Evolutionary conservation across 1,140 invertebrate genomes (phyloP).

Genomic region (Drosophila kanapiae): DNA sequence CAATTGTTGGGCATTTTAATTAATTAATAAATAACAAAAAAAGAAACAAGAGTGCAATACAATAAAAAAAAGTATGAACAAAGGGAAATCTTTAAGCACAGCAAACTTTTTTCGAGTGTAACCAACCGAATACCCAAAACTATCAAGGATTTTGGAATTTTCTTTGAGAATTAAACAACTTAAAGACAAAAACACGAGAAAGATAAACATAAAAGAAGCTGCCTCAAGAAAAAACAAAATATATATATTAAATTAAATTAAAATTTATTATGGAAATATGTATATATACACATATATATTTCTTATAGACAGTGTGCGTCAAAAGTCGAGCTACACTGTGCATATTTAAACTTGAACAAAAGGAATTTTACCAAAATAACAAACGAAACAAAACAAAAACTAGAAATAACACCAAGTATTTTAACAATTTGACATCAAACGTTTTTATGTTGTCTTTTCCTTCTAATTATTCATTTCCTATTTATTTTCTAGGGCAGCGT

Average conservation of each 20-base stretch:
- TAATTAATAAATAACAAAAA: constrained; percentile 18
- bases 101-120: constrained; percentile 38
- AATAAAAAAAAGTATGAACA: constrained; percentile 55
- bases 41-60: constrained; percentile 57
- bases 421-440: constrained; percentile 40
- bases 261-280: constrained; percentile 47
- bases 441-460: constrained; percentile 17
- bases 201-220: constrained; percentile 31
- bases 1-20: constrained; percentile 66
- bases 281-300: constrained; percentile 41
- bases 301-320: constrained; percentile 31
- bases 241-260: constrained; percentile 39
- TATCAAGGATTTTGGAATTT: constrained; percentile 35
- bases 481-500: constrained; percentile 28
- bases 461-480: background rate
- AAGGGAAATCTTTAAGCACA: constrained; percentile 33
- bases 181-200: constrained; percentile 18
- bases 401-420: constrained; percentile 45
- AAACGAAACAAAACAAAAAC: constrained; percentile 21
- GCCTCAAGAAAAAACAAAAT: constrained; percentile 35
- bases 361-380: constrained; percentile 57
- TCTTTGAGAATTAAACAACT: constrained; percentile 42
- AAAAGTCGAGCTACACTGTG: constrained; percentile 28
- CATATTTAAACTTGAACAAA: constrained; percentile 38
- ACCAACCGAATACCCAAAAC: constrained; percentile 31